Evolutionary conservation across 2,113 vertebrate species (phyloP).

Genomic region (Malurus melanocephalus): DNA sequence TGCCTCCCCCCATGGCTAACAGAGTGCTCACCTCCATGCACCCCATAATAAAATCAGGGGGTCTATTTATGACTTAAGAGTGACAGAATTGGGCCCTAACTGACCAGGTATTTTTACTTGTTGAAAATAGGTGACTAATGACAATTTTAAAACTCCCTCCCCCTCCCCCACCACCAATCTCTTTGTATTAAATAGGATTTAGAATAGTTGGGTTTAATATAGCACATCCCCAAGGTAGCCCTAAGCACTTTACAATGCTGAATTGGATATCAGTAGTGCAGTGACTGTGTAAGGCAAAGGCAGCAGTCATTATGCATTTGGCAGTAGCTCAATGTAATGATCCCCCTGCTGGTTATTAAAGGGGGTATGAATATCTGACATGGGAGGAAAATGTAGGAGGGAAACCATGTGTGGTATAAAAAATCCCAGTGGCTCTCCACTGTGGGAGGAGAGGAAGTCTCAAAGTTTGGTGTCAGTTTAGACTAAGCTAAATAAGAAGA

Average conservation of each 20-base stretch:
- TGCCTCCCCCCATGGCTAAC: background rate
- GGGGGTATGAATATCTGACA: conserved; percentile 60
- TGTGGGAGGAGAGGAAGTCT: conserved; percentile 21
- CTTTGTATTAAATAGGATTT: conserved; percentile 70
- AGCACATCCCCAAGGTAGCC: conserved; percentile 65
- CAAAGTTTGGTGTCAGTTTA: conserved; percentile 44
- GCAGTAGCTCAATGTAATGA: conserved; percentile 69
- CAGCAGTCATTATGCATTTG: conserved; percentile 63
- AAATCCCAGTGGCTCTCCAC: conserved; percentile 27
- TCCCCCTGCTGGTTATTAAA: conserved; percentile 68
- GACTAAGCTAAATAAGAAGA: conserved; percentile 33
- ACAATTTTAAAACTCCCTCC: conserved; percentile 42
- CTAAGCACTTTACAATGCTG: conserved; percentile 74
- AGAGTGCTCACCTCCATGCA: background rate
- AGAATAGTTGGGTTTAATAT: conserved; percentile 65
- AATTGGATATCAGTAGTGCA: conserved; percentile 46
- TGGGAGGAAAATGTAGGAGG: conserved; percentile 58
- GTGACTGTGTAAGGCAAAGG: conserved; percentile 42
- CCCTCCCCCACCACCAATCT: conserved; percentile 13
- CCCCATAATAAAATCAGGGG: background rate
- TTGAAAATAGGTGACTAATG: conserved; percentile 48
- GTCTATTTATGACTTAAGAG: background rate
- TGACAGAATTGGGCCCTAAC: conserved; percentile 9
- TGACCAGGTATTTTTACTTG: conserved; percentile 42
- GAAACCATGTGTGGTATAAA: conserved; percentile 48